A percentile compares a stretch with the other conserved stretches of the same genome.
Conservation (phyloP, 2,888 invertebrate genomes). For the Amorpha juglandis region DNA sequence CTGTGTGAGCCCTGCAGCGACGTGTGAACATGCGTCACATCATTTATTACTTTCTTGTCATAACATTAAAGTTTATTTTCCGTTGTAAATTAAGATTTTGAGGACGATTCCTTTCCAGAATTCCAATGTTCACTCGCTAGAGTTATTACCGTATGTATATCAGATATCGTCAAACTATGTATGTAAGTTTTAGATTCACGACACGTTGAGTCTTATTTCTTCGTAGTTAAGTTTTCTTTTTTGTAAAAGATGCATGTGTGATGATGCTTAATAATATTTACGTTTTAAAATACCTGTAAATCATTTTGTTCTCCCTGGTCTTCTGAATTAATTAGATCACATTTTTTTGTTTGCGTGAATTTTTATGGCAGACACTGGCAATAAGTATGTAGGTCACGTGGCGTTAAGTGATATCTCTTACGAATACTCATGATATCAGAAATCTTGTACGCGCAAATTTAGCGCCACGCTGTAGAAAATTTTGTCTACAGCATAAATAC, state of each 20-base stretch:
- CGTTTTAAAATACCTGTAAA: too few relatives aligned
- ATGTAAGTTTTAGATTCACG: constrained; percentile 6
- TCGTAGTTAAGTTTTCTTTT: background rate
- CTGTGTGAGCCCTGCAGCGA: constrained; percentile 41
- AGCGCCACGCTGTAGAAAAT: too few relatives aligned
- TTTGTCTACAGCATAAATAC: too few relatives aligned
- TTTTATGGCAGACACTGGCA: too few relatives aligned
- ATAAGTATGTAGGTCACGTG: too few relatives aligned
- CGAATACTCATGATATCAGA: too few relatives aligned
- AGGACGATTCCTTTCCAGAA: constrained; percentile 25
- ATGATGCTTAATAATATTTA: background rate
- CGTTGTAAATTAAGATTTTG: background rate
- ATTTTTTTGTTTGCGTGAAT: too few relatives aligned
- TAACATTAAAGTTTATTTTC: background rate
- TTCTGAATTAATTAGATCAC: too few relatives aligned
- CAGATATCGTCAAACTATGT: constrained; percentile 22
- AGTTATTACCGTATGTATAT: constrained; percentile 27
- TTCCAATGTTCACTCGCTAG: constrained; percentile 26
- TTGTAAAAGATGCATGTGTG: background rate
- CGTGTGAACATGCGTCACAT: constrained; percentile 6
- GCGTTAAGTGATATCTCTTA: too few relatives aligned
- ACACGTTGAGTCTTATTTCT: background rate
- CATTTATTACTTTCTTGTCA: constrained; percentile 19
- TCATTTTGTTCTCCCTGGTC: too few relatives aligned
- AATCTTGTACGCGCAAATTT: too few relatives aligned